These are phyloP conservation scores for Pseudochirops corinnae DNA, from an alignment of 2,797 vertebrate genomes.

Conservation along the genomic window DNA sequence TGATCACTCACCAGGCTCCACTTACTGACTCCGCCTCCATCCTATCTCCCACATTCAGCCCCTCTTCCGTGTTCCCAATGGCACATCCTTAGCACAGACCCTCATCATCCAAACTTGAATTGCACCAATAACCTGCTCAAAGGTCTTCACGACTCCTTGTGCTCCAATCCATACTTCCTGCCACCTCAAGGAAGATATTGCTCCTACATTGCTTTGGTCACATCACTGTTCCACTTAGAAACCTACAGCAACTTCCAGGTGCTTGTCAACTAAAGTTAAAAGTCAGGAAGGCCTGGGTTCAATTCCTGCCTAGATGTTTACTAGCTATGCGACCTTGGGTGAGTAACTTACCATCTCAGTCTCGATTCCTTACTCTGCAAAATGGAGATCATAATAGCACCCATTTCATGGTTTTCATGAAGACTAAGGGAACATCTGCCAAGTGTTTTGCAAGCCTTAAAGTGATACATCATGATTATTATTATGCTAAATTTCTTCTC, in stretches of 20 bases:
- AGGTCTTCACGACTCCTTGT: not conserved
- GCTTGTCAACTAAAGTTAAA: too few species aligned
- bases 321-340: not conserved
- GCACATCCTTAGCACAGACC: not conserved
- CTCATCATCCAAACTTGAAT: not conserved
- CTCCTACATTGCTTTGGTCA: not conserved
- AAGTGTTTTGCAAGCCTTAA: conserved; percentile 14
- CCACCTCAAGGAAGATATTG: not conserved
- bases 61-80: not conserved
- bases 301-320: not conserved
- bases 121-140: not conserved
- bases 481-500: not conserved
- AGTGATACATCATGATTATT: conserved; percentile 11
- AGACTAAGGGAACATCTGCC: conserved; percentile 10
- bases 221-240: not conserved
- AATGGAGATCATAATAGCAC: not conserved
- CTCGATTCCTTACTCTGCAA: conserved; percentile 34
- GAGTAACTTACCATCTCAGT: not conserved
- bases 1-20: not conserved
- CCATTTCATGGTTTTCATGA: conserved; percentile 1
- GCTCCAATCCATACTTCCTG: not conserved
- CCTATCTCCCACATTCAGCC: not conserved
- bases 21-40: not conserved
- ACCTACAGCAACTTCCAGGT: too few species aligned
- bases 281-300: not conserved